Evolutionary conservation across 2,888 invertebrate genomes (phyloP).

Genomic region (Dynastes maya): DNA sequence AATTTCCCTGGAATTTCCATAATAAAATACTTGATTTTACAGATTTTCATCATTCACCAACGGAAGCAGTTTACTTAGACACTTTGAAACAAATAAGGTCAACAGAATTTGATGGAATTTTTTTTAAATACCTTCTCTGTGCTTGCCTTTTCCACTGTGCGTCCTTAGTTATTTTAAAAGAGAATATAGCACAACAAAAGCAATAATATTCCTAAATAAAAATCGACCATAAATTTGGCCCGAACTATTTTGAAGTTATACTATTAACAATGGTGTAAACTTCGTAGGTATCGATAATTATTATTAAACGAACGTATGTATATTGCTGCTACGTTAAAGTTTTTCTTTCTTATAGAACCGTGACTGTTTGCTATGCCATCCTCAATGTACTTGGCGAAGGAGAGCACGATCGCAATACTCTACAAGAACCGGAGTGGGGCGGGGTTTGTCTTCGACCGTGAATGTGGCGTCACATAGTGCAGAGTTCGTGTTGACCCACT

Average conservation of each 20-base stretch:
- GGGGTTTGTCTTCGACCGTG: constrained; percentile 60
- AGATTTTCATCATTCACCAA: too few relatives aligned
- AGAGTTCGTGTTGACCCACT: constrained; percentile 78
- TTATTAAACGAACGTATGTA: background rate
- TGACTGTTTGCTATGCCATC: constrained; percentile 59
- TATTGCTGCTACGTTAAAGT: background rate
- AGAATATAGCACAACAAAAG: too few relatives aligned
- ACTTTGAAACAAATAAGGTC: too few relatives aligned
- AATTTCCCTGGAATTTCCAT: too few relatives aligned
- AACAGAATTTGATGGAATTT: too few relatives aligned
- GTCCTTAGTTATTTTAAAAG: too few relatives aligned
- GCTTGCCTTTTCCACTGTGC: too few relatives aligned
- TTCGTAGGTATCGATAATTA: background rate
- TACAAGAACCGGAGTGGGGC: constrained; percentile 48
- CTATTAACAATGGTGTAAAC: background rate
- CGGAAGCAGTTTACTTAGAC: too few relatives aligned
- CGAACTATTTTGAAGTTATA: background rate
- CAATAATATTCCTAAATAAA: background rate
- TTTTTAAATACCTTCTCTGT: too few relatives aligned
- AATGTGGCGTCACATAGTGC: constrained; percentile 79
- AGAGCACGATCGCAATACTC: constrained; percentile 65
- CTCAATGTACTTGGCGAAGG: constrained; percentile 66
- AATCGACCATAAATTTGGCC: constrained; percentile 3
- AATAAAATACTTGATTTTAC: too few relatives aligned
- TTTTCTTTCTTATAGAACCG: constrained; percentile 27